phyloP scores from a whole-genome alignment of 2,888 invertebrate genomes.

The Anorthoa munda region DNA sequence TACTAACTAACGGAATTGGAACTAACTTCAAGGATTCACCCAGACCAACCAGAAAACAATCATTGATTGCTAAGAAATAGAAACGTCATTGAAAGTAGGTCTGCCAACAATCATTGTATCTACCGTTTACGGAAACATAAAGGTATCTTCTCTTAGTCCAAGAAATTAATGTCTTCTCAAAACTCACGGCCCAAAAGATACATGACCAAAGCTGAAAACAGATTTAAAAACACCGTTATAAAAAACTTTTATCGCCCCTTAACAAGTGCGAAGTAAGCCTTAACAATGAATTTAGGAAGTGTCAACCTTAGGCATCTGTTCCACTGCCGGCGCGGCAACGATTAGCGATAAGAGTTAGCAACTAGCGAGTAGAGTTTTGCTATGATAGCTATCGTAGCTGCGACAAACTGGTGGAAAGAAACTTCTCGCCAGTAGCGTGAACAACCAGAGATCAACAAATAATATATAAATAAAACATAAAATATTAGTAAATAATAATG shows the following conservation, averaged over 20 bases:
- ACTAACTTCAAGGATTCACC: too few relatives aligned
- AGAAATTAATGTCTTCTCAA: too few relatives aligned
- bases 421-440: not conserved
- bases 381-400: not conserved
- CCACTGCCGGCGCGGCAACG: too few relatives aligned
- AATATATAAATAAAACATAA: too few relatives aligned
- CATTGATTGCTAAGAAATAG: too few relatives aligned
- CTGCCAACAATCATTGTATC: too few relatives aligned
- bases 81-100: too few relatives aligned
- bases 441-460: not conserved
- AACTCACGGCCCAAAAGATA: not conserved
- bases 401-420: not conserved
- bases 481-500: too few relatives aligned
- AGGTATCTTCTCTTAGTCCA: too few relatives aligned
- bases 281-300: constrained; percentile 73
- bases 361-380: not conserved
- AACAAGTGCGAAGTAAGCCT: constrained; percentile 51
- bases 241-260: constrained; percentile 21
- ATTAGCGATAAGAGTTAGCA: not conserved
- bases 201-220: not conserved
- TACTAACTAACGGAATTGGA: too few relatives aligned
- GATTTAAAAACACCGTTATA: constrained; percentile 1
- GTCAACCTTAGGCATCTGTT: constrained; percentile 67
- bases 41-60: too few relatives aligned
- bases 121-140: too few relatives aligned